A percentile compares a stretch with the other conserved stretches of the same genome.
Conservation (phyloP, 2,797 vertebrate species). For the Brotogeris chrysoptera region DNA sequence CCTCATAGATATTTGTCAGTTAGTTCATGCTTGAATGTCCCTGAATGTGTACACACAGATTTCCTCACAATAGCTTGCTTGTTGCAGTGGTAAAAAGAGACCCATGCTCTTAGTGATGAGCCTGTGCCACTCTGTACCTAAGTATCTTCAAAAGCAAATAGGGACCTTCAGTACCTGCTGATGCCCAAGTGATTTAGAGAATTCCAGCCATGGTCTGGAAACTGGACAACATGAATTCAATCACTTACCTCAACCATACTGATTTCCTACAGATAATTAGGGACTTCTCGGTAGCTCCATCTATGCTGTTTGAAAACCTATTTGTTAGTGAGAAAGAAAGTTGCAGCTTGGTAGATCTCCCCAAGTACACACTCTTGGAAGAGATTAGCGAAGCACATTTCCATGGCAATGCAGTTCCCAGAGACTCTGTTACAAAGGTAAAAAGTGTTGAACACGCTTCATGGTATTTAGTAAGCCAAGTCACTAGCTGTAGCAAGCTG, state of each 20-base stretch:
- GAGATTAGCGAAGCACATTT: neutral
- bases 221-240: neutral
- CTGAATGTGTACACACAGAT: neutral
- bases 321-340: neutral
- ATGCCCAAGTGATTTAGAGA: neutral
- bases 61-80: neutral
- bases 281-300: neutral
- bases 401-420: constrained; percentile 41
- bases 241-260: neutral
- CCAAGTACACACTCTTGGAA: neutral
- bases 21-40: neutral
- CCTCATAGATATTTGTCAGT: neutral
- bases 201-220: neutral
- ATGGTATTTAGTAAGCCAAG: neutral
- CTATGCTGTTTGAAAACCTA: neutral
- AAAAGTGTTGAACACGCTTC: neutral
- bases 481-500: neutral
- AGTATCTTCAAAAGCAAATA: neutral
- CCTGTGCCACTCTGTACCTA: neutral
- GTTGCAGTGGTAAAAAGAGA: neutral
- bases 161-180: neutral
- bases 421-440: neutral
- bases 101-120: neutral
- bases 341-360: neutral
- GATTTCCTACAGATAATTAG: neutral